Conservation (phyloP, 2,797 vertebrate genomes). For the Oreortyx pictus region DNA sequence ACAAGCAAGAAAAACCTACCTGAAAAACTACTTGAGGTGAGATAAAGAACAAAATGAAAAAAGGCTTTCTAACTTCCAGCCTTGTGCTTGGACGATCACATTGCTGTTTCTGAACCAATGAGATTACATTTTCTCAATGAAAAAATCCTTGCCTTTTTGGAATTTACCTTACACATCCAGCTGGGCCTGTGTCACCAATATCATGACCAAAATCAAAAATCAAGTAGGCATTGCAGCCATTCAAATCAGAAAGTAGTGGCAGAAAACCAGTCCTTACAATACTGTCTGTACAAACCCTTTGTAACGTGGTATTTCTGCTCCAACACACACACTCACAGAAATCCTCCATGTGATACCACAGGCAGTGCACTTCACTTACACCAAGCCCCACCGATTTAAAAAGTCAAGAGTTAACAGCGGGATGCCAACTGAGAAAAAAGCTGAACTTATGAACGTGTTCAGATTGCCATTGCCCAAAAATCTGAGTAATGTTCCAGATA, state of each 20-base stretch:
- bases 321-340: neutral
- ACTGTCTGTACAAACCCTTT: neutral
- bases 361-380: accelerated
- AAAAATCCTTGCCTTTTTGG: neutral
- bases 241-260: neutral
- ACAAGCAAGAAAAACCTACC: constrained; percentile 11
- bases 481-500: constrained; percentile 60
- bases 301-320: neutral
- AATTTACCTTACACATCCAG: neutral
- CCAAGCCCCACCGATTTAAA: neutral
- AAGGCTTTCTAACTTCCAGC: neutral
- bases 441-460: constrained; percentile 33
- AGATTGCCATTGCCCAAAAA: constrained; percentile 47
- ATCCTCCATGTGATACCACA: neutral
- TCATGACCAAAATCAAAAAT: neutral
- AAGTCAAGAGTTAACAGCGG: constrained; percentile 38
- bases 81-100: neutral
- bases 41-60: constrained; percentile 12
- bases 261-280: neutral
- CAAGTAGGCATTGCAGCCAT: neutral
- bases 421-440: neutral
- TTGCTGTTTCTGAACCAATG: neutral
- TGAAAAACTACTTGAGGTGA: neutral
- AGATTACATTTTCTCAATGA: neutral
- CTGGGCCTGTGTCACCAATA: neutral